A percentile compares a stretch with the other conserved stretches of the same genome.
phyloP scores from a whole-genome alignment of 2,797 vertebrate species.

The Furcifer pardalis region DNA sequence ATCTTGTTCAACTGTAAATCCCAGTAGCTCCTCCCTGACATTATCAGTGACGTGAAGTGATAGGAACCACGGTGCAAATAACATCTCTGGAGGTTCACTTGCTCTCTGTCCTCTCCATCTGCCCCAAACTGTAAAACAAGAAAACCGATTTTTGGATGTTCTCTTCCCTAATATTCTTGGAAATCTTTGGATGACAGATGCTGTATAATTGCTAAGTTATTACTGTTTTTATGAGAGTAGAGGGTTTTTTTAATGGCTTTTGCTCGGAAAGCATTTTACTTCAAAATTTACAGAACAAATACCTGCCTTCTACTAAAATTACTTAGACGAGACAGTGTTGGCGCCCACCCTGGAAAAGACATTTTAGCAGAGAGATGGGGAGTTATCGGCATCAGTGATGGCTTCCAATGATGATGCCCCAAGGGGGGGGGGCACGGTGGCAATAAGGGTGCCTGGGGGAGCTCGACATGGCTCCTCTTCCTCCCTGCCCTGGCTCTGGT shows the following conservation, averaged over 20 bases:
- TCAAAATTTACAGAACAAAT: neutral
- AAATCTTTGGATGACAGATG: neutral
- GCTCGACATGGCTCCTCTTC: too few species aligned
- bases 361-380: neutral
- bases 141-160: neutral
- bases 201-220: neutral
- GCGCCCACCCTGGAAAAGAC: neutral
- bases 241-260: neutral
- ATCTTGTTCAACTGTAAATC: neutral
- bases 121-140: neutral
- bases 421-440: too few species aligned
- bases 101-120: too few species aligned
- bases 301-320: neutral
- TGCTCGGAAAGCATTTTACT: neutral
- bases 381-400: too few species aligned
- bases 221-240: neutral
- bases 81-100: neutral
- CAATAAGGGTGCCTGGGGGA: too few species aligned
- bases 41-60: neutral
- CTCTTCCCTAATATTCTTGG: neutral
- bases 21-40: neutral
- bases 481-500: too few species aligned
- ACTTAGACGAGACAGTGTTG: neutral
- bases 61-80: neutral
- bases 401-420: too few species aligned